These are phyloP conservation scores for Archivesica marissinica DNA, from an alignment of 1,140 invertebrate species.

Conservation along the genomic window DNA sequence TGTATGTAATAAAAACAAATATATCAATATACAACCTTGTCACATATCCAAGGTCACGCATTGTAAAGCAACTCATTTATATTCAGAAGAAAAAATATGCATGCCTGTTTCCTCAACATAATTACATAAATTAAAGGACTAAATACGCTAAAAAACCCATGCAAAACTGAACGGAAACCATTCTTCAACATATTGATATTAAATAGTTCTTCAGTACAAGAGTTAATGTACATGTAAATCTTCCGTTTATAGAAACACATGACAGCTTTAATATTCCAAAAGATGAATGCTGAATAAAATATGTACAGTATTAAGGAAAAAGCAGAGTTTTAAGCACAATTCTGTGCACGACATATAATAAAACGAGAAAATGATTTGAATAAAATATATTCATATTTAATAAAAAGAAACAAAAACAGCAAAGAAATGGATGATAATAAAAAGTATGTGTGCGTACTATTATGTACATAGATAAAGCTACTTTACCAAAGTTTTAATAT, in stretches of 20 bases:
- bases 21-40: neutral
- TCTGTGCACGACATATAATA: conserved; percentile 12
- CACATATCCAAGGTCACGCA: neutral
- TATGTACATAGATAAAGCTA: conserved; percentile 42
- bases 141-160: neutral
- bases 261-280: too few species aligned
- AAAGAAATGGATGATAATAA: conserved; percentile 1
- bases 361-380: conserved; percentile 4
- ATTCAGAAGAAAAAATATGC: neutral
- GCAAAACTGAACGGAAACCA: neutral
- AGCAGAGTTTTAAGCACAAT: neutral
- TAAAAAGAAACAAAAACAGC: neutral
- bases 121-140: too few species aligned
- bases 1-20: neutral
- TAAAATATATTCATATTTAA: conserved; percentile 45
- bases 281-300: too few species aligned
- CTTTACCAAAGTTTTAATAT: conserved; percentile 19
- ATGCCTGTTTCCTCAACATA: neutral
- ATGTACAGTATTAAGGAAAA: neutral
- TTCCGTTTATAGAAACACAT: too few species aligned
- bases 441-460: neutral
- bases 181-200: too few species aligned
- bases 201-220: too few species aligned
- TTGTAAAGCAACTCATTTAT: neutral
- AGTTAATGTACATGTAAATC: too few species aligned